Evolutionary conservation across 2,888 invertebrate species (phyloP).

Genomic region (Anoncus sp.): DNA sequence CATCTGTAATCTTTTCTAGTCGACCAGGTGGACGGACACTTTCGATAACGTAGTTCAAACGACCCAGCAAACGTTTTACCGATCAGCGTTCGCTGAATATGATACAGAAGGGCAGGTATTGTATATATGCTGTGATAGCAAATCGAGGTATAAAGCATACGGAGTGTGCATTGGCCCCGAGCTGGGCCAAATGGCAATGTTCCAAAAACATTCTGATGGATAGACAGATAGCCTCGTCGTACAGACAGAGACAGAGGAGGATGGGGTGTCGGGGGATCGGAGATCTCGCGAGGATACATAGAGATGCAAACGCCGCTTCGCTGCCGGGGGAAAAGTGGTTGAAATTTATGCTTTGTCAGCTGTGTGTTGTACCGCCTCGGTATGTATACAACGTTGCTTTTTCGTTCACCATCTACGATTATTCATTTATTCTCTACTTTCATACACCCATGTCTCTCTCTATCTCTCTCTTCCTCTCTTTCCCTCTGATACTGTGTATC

Average conservation of each 20-base stretch:
- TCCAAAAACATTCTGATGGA: slow-evolving; percentile 63
- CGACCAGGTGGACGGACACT: slow-evolving; percentile 33
- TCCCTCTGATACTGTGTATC: neutral
- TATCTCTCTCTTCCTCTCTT: neutral
- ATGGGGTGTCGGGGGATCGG: slow-evolving; percentile 24
- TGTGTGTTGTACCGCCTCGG: slow-evolving; percentile 38
- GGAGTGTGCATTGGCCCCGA: slow-evolving; percentile 48
- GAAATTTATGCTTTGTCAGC: slow-evolving; percentile 63
- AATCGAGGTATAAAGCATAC: slow-evolving; percentile 41
- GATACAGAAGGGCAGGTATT: slow-evolving; percentile 23
- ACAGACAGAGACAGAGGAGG: slow-evolving; percentile 34
- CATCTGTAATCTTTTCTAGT: neutral
- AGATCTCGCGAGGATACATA: slow-evolving; percentile 58
- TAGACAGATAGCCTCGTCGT: slow-evolving; percentile 50
- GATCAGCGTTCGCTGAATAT: slow-evolving; percentile 37
- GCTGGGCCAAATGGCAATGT: slow-evolving; percentile 59
- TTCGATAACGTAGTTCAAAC: slow-evolving; percentile 11
- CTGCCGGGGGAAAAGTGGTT: slow-evolving; percentile 47
- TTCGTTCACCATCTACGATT: slow-evolving; percentile 38
- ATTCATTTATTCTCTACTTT: slow-evolving; percentile 55
- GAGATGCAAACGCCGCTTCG: slow-evolving; percentile 40
- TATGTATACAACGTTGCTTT: slow-evolving; percentile 6
- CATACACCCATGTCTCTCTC: slow-evolving; percentile 6
- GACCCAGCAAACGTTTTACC: slow-evolving; percentile 7
- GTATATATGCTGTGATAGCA: slow-evolving; percentile 38